Evolutionary conservation across 2,888 invertebrate genomes (phyloP), one percentile per base, ranked within the genome.

Genomic region (Pristionchus exspectatus): DNA sequence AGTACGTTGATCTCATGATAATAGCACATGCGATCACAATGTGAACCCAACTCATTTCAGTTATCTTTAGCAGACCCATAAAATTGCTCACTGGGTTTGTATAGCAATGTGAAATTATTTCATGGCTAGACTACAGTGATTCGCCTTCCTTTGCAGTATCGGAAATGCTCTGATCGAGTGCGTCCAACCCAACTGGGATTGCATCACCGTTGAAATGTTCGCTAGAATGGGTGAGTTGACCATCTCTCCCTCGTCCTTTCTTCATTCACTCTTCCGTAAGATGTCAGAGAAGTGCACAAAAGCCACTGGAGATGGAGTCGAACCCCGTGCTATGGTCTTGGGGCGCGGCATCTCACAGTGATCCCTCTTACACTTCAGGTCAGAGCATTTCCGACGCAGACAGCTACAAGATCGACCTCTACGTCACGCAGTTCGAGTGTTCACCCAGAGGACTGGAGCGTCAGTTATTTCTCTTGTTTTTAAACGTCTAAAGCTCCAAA

Each of bases 321-420:
- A n/a, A n/a, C n/a, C n/a, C n/a, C n/a, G n/a, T n/a, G n/a, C n/a
- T n/a, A n/a, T n/a, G n/a, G n/a, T n/a, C n/a, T n/a, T n/a, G n/a
- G n/a, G n/a, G n/a, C n/a, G n/a, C n/a, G n/a, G n/a, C n/a, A n/a
- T n/a, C n/a, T n/a, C n/a, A n/a, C n/a, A n/a, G n/a, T n/a, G n/a
- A n/a, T 33, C 38, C 21, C n/a, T 3, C 27, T n/a, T 18, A 27
- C 69, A 14, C 5, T 69, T 44, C 27, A 87, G 87, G 87, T n/a
- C 44, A 66, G 27, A 87, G 27, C 27, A 50, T 14, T 0, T 24
- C n/a, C 4, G 87, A 87, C 18, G 69, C 44, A 4, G n/a, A 66
- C 69, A 87, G 69, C 87, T 87, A 87, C 87, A 87, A 69, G 59
- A 87, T 50, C 1, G 87, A 87, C 27, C 87, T 87, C 66, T 87